Evolutionary conservation across 2,113 vertebrate species (phyloP).

Genomic region (Solea senegalensis): DNA sequence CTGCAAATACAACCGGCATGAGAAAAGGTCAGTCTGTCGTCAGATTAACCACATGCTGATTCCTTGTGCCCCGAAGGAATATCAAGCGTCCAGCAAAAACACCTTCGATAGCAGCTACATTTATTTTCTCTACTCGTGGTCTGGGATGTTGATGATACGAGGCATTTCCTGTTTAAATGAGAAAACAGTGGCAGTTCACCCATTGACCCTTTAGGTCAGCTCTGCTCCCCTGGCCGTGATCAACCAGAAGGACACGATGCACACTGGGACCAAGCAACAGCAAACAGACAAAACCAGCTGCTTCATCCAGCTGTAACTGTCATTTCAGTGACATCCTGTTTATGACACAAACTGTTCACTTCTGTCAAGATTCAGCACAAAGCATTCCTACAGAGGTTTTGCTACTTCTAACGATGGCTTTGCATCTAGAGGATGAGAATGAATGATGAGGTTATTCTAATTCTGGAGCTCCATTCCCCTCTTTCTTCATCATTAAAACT

Average conservation of each 20-base stretch:
- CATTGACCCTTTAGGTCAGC: conserved; percentile 17
- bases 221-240: conserved; percentile 18
- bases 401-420: no score
- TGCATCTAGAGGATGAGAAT: no score
- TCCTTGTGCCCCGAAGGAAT: not conserved
- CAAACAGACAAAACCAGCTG: conserved; percentile 40
- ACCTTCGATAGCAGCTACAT: conserved; percentile 37
- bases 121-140: conserved; percentile 1
- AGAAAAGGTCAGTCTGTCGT: conserved; percentile 28
- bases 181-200: conserved; percentile 28
- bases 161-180: conserved; percentile 47
- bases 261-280: conserved; percentile 28
- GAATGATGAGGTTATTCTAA: no score
- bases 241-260: not conserved
- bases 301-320: not conserved
- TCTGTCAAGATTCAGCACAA: not conserved
- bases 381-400: not conserved
- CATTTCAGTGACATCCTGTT: not conserved
- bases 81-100: conserved; percentile 4
- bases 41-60: not conserved
- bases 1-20: not conserved
- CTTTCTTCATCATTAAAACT: no score
- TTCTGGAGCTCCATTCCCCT: no score
- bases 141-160: conserved; percentile 7
- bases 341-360: no score